Conservation (phyloP, 2,797 vertebrate species). For the Poecilia gillii region DNA sequence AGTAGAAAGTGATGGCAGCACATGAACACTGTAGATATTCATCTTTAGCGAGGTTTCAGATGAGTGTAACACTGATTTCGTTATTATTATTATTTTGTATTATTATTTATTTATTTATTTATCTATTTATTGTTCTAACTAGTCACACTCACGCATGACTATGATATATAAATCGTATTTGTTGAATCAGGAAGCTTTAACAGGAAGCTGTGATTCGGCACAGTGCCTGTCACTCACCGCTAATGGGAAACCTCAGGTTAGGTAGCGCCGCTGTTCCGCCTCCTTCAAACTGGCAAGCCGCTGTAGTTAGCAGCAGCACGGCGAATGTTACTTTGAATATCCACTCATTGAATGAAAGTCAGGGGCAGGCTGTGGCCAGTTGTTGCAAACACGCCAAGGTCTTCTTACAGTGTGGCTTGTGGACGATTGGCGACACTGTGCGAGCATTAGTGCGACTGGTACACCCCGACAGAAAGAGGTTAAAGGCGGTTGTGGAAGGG, state of each 20-base stretch:
- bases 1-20: neutral
- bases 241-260: slow-evolving; percentile 26
- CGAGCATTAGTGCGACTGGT: neutral
- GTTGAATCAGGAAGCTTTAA: neutral
- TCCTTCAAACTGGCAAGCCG: slow-evolving; percentile 41
- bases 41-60: neutral
- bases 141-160: neutral
- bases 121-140: neutral
- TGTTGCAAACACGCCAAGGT: slow-evolving; percentile 20
- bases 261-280: slow-evolving; percentile 52
- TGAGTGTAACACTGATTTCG: neutral
- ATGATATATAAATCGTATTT: neutral
- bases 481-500: slow-evolving; percentile 42
- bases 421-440: slow-evolving; percentile 3
- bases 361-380: slow-evolving; percentile 42
- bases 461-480: slow-evolving; percentile 18
- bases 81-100: too few relatives aligned
- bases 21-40: neutral
- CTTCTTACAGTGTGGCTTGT: neutral
- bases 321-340: slow-evolving; percentile 31
- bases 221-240: slow-evolving; percentile 33
- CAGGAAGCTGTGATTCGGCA: slow-evolving; percentile 38
- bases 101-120: too few relatives aligned
- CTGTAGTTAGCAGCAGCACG: slow-evolving; percentile 1
- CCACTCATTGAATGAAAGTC: slow-evolving; percentile 78